Base-by-base conservation (phyloP, 2,888 invertebrate genomes). In the Eretmocerus hayati region DNA sequence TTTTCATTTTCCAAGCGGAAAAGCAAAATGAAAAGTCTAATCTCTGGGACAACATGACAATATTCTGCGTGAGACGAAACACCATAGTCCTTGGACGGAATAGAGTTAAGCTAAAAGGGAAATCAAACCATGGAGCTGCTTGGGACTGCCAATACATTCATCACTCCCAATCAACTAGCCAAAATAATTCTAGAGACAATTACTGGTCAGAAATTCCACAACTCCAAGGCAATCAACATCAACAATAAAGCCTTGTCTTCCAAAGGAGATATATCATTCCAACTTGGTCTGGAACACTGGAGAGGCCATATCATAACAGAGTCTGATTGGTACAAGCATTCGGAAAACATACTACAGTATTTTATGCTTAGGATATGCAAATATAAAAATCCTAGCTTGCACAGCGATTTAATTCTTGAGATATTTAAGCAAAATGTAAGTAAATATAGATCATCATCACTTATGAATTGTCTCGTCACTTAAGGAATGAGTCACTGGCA, bases 201-300 rank as follows among this genome's bases (percentile, higher is more conserved):
- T 18, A 44, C 37, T 21, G 43, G 40, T 13, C 5, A 15, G 33
- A 9, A 44, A 38, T 30, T 43, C 5, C 15, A 53, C 42, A 48
- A 56, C 43, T 40, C 49, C 2, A 57, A 58, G 50, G 62, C 76
- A 23, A 71, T 85, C 31, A 81, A 80, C 67, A 75, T 76, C 60
- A 81, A 84, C 60, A 74, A 69, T 2, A 78, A 78, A 55, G 77
- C 80, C 56, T 66, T 83, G 5, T 63, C 72, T 46, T n/a, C 18
- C n/a, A 40, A n/a, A 40, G 46, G 85, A 8, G 87, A 87, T 54
- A 69, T 83, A 4, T 83, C 81, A 71, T 82, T 85, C 67, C 78
- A 81, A 9, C 67, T 74, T 48, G 74, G 73, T 40, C 59, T 75
- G 19, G 72, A 75, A 58, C 77, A 77, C 43, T 86, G 85, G 85